Conservation (phyloP, 2,797 vertebrate species). For the Cuniculus paca region DNA sequence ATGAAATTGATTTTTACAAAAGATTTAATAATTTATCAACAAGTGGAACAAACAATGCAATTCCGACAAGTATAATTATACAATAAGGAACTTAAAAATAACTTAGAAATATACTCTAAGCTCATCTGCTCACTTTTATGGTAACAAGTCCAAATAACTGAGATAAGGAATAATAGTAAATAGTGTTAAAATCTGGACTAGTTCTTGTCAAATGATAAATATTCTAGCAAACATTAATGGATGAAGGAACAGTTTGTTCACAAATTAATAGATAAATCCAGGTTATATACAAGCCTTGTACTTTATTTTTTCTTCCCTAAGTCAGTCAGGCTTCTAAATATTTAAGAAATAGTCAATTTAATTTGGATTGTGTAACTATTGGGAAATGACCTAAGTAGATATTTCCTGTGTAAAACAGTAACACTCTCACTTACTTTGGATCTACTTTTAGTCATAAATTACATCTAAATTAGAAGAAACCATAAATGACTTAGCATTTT, state of each 20-base stretch:
- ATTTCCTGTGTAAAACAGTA: constrained; percentile 71
- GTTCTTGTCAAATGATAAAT: not conserved
- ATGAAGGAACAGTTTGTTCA: not conserved
- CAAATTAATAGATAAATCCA: not conserved
- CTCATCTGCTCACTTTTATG: not conserved
- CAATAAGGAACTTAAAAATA: not conserved
- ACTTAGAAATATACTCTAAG: not conserved
- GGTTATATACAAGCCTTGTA: not conserved
- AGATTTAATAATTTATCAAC: not conserved
- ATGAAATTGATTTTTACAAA: not conserved
- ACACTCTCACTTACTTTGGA: constrained; percentile 65
- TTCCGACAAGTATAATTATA: not conserved
- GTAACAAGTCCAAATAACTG: not conserved
- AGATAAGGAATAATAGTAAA: not conserved
- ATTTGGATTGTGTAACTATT: constrained; percentile 46
- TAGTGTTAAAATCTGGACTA: not conserved
- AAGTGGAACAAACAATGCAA: not conserved
- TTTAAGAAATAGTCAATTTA: constrained; percentile 24
- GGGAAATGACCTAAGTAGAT: constrained; percentile 76
- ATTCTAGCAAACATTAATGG: not conserved
- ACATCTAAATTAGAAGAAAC: constrained; percentile 34
- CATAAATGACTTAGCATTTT: constrained; percentile 58
- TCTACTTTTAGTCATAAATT: constrained; percentile 62
- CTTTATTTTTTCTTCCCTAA: constrained; percentile 19
- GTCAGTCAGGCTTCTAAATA: constrained; percentile 5